A percentile compares a stretch with the other conserved stretches of the same genome.
Conservation (phyloP, 2,113 vertebrate species). For the Columbina picui region DNA sequence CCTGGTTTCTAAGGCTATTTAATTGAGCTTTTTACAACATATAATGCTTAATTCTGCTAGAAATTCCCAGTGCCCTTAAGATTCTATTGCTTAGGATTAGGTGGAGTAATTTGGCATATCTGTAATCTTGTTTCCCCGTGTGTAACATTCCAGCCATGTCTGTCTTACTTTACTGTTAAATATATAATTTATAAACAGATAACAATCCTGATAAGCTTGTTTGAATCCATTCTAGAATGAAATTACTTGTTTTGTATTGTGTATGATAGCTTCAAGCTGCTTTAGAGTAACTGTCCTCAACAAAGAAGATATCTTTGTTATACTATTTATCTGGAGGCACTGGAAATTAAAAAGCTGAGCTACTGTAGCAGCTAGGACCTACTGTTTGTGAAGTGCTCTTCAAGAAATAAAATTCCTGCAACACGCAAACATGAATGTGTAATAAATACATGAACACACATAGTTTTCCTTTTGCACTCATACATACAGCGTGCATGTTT, state of each 20-base stretch:
- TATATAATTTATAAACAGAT: slow-evolving; percentile 77
- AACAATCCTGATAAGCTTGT: slow-evolving; percentile 71
- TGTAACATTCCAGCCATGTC: slow-evolving; percentile 65
- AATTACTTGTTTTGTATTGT: slow-evolving; percentile 65
- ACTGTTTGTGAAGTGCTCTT: neutral
- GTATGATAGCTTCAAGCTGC: slow-evolving; percentile 71
- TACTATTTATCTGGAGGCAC: slow-evolving; percentile 51
- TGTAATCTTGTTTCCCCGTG: slow-evolving; percentile 54
- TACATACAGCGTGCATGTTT: neutral
- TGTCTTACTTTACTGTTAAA: slow-evolving; percentile 71
- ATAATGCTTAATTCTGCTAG: slow-evolving; percentile 47
- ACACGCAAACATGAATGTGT: neutral
- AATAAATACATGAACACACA: neutral
- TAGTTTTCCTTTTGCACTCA: neutral
- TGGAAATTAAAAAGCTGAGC: slow-evolving; percentile 39
- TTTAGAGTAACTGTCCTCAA: slow-evolving; percentile 55
- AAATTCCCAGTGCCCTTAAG: slow-evolving; percentile 57
- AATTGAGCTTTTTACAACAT: slow-evolving; percentile 37
- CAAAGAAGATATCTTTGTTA: slow-evolving; percentile 65
- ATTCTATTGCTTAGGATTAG: slow-evolving; percentile 55
- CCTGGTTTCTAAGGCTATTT: slow-evolving; percentile 41
- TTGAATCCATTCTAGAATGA: slow-evolving; percentile 71
- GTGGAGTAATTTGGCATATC: slow-evolving; percentile 63
- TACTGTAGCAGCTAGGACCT: neutral
- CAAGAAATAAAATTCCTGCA: slow-evolving; percentile 4